Conservation (phyloP, 2,113 vertebrate genomes). For the Otolemur garnettii region DNA sequence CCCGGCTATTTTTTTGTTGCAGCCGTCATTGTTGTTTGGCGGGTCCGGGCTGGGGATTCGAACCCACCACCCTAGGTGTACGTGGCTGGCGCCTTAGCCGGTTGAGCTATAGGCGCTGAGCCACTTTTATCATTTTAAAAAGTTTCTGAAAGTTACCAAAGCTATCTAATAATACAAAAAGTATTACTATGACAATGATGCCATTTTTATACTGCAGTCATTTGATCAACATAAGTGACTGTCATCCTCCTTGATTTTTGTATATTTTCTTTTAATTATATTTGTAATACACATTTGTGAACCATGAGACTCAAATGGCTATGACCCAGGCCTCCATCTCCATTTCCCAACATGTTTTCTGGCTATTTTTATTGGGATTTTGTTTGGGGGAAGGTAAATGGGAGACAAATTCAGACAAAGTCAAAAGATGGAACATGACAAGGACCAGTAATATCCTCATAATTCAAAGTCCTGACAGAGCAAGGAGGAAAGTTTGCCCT, state of each 20-base stretch:
- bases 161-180: slow-evolving; percentile 7
- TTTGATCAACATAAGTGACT: not conserved
- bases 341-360: not conserved
- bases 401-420: not conserved
- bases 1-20: too few species aligned
- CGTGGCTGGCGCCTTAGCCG: too few species aligned
- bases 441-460: fast-evolving
- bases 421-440: too few species aligned
- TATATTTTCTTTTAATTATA: not conserved
- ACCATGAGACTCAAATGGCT: not conserved
- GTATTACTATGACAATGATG: not conserved
- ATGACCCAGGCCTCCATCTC: fast-evolving
- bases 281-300: not conserved
- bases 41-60: too few species aligned
- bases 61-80: too few species aligned
- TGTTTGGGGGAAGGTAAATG: not conserved
- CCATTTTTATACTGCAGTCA: not conserved
- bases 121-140: not conserved
- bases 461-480: fast-evolving
- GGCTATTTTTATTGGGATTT: not conserved
- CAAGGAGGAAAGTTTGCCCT: not conserved
- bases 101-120: too few species aligned
- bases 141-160: not conserved
- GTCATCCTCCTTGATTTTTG: not conserved
- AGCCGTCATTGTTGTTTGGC: too few species aligned